phyloP scores from a whole-genome alignment of 2,113 vertebrate species.

The Nanorana parkeri region DNA sequence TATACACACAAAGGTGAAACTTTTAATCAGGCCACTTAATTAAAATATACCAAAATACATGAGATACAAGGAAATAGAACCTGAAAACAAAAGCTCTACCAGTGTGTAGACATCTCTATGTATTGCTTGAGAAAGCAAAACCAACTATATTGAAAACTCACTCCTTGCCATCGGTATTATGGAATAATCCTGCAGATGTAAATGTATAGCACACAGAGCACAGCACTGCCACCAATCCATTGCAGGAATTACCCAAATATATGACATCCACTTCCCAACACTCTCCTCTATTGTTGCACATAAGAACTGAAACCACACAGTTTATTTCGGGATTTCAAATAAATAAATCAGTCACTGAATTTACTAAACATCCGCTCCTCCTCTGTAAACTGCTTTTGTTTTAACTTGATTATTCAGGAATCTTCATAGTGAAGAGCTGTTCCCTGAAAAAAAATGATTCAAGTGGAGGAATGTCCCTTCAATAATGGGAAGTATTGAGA shows the following conservation, averaged over 20 bases:
- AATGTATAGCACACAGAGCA: no score
- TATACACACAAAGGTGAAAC: no score
- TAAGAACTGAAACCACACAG: neutral
- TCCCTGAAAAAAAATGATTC: neutral
- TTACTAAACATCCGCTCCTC: conserved; percentile 37
- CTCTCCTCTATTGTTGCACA: conserved; percentile 2
- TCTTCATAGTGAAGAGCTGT: neutral
- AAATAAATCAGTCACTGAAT: conserved; percentile 5
- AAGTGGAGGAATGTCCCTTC: neutral
- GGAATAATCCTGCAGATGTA: no score
- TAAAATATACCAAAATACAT: no score
- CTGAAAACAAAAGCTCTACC: no score
- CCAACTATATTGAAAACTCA: no score
- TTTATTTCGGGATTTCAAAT: conserved; percentile 18
- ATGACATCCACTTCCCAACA: neutral
- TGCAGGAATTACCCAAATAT: neutral
- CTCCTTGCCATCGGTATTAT: no score
- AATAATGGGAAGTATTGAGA: neutral
- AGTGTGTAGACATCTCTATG: no score
- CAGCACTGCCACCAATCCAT: no score
- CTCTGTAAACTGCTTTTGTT: conserved; percentile 15
- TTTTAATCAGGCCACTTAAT: no score
- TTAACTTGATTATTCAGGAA: neutral
- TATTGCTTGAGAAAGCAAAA: no score
- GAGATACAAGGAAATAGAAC: no score